phyloP scores from a whole-genome alignment of 1,140 invertebrate genomes.

The Ceratina japonica region DNA sequence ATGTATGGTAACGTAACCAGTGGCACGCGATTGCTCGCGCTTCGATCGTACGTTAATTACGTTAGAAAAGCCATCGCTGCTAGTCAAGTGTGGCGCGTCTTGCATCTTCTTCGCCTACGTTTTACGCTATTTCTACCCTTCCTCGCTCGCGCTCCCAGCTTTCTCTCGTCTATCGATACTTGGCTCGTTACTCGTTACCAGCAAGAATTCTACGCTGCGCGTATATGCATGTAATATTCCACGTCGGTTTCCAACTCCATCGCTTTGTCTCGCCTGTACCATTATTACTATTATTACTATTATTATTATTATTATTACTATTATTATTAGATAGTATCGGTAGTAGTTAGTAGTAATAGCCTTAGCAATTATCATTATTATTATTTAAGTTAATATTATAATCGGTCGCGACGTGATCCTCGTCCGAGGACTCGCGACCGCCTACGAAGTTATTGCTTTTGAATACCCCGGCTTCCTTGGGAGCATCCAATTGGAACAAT shows the following conservation, averaged over 20 bases:
- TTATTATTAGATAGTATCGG: too few relatives aligned
- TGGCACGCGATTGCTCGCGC: conserved; percentile 19
- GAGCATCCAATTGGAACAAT: conserved; percentile 78
- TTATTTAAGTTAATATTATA: conserved; percentile 48
- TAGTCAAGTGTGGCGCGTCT: too few relatives aligned
- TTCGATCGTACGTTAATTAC: conserved; percentile 27
- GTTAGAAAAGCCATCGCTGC: conserved; percentile 49
- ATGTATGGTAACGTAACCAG: conserved; percentile 46
- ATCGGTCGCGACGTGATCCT: conserved; percentile 46
- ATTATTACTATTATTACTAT: conserved; percentile 20
- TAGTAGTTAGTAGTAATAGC: too few relatives aligned
- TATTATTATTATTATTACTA: neutral
- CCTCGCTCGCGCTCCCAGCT: neutral
- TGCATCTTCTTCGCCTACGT: neutral
- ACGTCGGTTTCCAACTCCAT: conserved; percentile 37
- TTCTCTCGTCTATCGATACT: too few relatives aligned
- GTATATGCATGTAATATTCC: conserved; percentile 38
- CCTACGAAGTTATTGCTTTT: conserved; percentile 78
- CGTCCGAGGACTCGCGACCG: conserved; percentile 52
- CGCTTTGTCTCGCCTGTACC: conserved; percentile 6
- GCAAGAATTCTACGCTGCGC: neutral
- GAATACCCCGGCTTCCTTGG: conserved; percentile 78
- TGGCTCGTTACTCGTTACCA: too few relatives aligned
- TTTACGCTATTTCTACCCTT: conserved; percentile 1
- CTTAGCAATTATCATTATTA: neutral